phyloP scores from a whole-genome alignment of 2,797 vertebrate genomes.

The Taeniopygia guttata region DNA sequence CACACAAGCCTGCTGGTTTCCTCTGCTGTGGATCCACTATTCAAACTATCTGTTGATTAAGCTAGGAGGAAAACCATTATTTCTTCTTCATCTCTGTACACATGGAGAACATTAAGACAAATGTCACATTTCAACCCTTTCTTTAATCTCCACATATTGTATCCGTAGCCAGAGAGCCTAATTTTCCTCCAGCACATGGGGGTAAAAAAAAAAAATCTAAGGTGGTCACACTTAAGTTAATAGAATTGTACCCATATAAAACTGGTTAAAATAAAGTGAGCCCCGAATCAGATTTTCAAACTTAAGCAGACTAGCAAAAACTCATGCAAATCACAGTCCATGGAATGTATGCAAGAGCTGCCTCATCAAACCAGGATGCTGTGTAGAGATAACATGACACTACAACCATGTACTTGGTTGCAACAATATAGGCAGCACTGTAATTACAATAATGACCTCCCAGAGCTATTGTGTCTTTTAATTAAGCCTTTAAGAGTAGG shows the following conservation, averaged over 20 bases:
- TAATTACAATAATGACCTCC: constrained; percentile 79
- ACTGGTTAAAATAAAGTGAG: not conserved
- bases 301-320: not conserved
- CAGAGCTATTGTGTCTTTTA: constrained; percentile 80
- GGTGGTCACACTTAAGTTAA: not conserved
- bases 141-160: not conserved
- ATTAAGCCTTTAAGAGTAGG: constrained; percentile 79
- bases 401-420: constrained; percentile 57
- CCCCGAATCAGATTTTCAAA: constrained; percentile 4
- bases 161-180: not conserved
- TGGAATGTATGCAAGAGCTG: not conserved
- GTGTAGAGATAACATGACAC: constrained; percentile 34
- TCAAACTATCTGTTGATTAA: not conserved
- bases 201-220: not conserved
- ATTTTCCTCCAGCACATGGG: not conserved
- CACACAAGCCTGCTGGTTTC: not conserved
- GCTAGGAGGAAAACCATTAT: not conserved
- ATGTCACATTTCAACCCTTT: not conserved
- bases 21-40: not conserved
- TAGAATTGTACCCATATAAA: not conserved
- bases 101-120: not conserved
- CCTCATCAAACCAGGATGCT: constrained; percentile 49
- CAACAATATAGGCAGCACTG: constrained; percentile 67
- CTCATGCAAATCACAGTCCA: not conserved
- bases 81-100: not conserved